Conservation (phyloP, 2,113 vertebrate species). For the Chunga burmeisteri region DNA sequence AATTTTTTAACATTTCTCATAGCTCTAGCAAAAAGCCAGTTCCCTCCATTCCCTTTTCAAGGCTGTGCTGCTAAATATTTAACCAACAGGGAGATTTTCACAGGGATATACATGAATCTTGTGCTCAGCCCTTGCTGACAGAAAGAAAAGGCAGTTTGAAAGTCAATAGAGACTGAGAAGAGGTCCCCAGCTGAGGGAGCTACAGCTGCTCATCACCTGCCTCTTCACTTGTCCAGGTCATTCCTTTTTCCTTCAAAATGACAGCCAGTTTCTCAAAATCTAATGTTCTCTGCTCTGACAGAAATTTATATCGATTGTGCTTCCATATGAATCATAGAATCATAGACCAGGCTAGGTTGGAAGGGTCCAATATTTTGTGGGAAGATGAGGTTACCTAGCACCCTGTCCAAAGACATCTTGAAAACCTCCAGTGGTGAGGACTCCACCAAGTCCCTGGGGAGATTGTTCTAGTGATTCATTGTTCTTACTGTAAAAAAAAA, state of each 20-base stretch:
- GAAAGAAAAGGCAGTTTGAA: not conserved
- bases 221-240: not conserved
- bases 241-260: not conserved
- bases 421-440: not conserved
- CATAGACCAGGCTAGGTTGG: not conserved
- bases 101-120: rapidly evolving
- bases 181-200: rapidly evolving
- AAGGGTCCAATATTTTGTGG: not conserved
- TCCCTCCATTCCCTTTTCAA: not conserved
- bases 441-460: not conserved
- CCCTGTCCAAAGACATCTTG: not conserved
- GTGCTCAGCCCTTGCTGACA: not conserved
- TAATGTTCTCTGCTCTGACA: not conserved
- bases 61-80: not conserved
- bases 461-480: not conserved
- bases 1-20: not conserved
- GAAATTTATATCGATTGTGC: not conserved
- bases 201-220: not conserved
- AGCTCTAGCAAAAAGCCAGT: not conserved
- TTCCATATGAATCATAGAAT: not conserved
- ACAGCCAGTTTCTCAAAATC: not conserved
- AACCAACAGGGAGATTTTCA: not conserved
- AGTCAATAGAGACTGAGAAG: not conserved
- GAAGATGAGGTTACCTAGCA: not conserved
- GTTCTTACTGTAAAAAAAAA: not conserved